Evolutionary conservation across 2,797 vertebrate genomes (phyloP).

Genomic region (Coregonus suidteri): DNA sequence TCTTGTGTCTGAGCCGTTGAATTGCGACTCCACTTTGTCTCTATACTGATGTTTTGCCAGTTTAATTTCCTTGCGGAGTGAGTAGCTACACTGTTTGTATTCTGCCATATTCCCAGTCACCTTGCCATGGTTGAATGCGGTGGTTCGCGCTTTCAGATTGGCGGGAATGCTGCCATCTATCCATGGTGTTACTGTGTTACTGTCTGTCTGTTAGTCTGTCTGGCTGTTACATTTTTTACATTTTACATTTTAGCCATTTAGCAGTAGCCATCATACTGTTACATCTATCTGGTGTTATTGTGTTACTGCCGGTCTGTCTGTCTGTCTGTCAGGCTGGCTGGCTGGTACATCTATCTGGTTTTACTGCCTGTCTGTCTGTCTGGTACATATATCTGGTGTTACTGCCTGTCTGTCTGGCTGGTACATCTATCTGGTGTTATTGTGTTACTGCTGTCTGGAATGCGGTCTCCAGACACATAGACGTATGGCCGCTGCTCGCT

Average conservation of each 20-base stretch:
- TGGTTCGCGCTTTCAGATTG: no score
- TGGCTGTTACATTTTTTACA: background rate
- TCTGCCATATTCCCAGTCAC: no score
- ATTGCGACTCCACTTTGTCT: no score
- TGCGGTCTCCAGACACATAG: background rate
- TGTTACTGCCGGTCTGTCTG: background rate
- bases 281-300: no score
- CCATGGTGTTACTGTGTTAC: background rate
- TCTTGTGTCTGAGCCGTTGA: no score
- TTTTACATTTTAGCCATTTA: no score
- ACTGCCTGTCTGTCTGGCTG: background rate
- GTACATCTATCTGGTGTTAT: background rate
- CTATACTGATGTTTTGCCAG: no score
- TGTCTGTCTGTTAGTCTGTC: background rate
- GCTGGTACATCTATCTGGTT: background rate
- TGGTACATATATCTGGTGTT: background rate
- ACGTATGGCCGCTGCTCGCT: background rate
- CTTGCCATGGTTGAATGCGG: no score
- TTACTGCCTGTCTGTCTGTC: constrained; percentile 4
- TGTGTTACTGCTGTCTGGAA: background rate
- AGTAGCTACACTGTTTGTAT: no score
- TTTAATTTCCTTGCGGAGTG: no score
- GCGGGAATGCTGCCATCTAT: no score
- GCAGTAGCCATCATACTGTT: background rate
- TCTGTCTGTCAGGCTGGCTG: background rate